phyloP scores from a whole-genome alignment of 2,113 vertebrate genomes.

The Gymnocephalus cernua region DNA sequence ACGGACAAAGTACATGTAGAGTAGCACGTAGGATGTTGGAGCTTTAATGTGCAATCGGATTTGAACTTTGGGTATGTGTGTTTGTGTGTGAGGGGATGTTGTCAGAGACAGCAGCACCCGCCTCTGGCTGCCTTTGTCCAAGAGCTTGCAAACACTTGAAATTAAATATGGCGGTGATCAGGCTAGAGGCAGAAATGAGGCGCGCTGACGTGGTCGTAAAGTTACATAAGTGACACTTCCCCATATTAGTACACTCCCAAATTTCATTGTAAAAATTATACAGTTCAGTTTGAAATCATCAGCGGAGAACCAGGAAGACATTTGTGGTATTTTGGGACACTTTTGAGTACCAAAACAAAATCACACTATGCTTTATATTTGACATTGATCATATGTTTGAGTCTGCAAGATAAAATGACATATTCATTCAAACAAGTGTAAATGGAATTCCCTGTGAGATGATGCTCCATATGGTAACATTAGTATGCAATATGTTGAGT shows the following conservation, averaged over 20 bases:
- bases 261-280: too few relatives aligned
- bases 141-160: constrained; percentile 40
- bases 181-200: constrained; percentile 34
- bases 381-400: too few relatives aligned
- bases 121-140: constrained; percentile 29
- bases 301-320: too few relatives aligned
- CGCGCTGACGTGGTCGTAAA: constrained; percentile 27
- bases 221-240: constrained; percentile 55
- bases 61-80: background rate
- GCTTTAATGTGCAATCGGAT: constrained; percentile 2
- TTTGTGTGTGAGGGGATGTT: constrained; percentile 17
- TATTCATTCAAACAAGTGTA: background rate
- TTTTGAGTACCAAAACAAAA: too few relatives aligned
- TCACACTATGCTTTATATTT: too few relatives aligned
- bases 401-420: background rate
- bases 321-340: too few relatives aligned
- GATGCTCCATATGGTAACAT: background rate
- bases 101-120: constrained; percentile 25
- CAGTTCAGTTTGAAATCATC: too few relatives aligned
- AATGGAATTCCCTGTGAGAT: background rate
- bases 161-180: constrained; percentile 64
- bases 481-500: background rate
- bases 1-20: background rate
- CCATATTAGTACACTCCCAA: too few relatives aligned
- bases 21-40: background rate